phyloP scores from a whole-genome alignment of 2,888 invertebrate species.

The Thyatira batis region DNA sequence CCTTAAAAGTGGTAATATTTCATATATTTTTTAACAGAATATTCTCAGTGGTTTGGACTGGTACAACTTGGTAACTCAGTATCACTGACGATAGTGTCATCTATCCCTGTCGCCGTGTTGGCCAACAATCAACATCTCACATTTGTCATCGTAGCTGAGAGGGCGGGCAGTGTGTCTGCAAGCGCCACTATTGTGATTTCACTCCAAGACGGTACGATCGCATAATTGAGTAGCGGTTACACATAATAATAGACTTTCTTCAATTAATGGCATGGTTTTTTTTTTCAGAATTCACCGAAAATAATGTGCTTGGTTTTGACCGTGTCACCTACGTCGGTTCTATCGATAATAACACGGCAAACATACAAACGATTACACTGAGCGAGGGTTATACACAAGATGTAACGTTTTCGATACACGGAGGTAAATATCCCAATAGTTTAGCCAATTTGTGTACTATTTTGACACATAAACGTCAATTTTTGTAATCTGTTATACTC shows the following conservation, averaged over 20 bases:
- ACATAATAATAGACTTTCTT: not conserved
- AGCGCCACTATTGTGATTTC: slow-evolving; percentile 21
- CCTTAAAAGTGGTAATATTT: too few species aligned
- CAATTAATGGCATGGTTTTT: not conserved
- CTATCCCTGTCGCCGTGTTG: slow-evolving; percentile 14
- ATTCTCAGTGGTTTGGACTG: slow-evolving; percentile 34
- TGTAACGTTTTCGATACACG: slow-evolving; percentile 24
- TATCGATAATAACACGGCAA: slow-evolving; percentile 10
- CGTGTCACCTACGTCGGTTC: slow-evolving; percentile 18
- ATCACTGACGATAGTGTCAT: slow-evolving; percentile 5
- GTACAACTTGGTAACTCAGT: slow-evolving; percentile 8
- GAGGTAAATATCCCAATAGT: slow-evolving; percentile 12
- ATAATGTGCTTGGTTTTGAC: slow-evolving; percentile 16
- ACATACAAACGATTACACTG: slow-evolving; percentile 29
- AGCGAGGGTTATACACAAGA: slow-evolving; percentile 27
- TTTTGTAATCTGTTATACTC: not conserved
- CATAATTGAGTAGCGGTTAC: not conserved
- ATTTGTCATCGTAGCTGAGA: slow-evolving; percentile 13
- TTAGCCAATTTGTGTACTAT: too few species aligned
- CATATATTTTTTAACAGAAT: slow-evolving; percentile 33
- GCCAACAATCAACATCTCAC: slow-evolving; percentile 13
- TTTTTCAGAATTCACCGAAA: slow-evolving; percentile 6
- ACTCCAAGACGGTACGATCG: slow-evolving; percentile 9
- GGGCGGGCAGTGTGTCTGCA: slow-evolving; percentile 12
- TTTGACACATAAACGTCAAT: too few species aligned